Conservation (phyloP, 2,888 invertebrate genomes). For the Notodonta dromedarius region DNA sequence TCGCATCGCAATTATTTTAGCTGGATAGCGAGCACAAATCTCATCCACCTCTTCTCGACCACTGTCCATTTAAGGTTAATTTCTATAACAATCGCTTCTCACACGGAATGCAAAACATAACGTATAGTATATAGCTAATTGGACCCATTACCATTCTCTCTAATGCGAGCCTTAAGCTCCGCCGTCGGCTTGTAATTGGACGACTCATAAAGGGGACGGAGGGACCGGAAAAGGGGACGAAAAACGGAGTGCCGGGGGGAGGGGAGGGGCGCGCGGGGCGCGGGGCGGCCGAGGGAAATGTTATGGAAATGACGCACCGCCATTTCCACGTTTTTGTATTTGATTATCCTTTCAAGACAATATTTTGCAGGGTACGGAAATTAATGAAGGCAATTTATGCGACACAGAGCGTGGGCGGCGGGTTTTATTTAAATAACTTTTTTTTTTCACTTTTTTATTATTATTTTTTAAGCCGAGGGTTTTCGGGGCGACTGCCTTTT, state of each 20-base stretch:
- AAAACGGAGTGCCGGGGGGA: constrained; percentile 49
- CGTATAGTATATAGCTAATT: constrained; percentile 52
- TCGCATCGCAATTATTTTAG: too few relatives aligned
- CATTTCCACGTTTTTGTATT: constrained; percentile 84
- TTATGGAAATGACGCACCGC: constrained; percentile 84
- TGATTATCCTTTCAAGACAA: constrained; percentile 85
- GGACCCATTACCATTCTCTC: constrained; percentile 58
- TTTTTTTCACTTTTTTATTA: constrained; percentile 38
- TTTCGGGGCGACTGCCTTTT: constrained; percentile 74
- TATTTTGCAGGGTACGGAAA: constrained; percentile 83
- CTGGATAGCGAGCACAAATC: neutral
- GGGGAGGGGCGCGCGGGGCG: constrained; percentile 39
- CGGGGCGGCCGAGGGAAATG: constrained; percentile 56
- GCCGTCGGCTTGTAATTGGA: constrained; percentile 78
- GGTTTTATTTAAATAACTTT: constrained; percentile 82
- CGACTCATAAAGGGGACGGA: constrained; percentile 78
- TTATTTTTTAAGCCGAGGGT: constrained; percentile 65
- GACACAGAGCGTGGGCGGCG: constrained; percentile 72
- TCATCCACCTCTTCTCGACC: neutral
- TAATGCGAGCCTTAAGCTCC: constrained; percentile 79
- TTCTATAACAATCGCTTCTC: neutral
- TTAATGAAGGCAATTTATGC: constrained; percentile 84
- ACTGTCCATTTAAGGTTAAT: neutral
- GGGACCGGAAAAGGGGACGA: constrained; percentile 75
- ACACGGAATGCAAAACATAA: constrained; percentile 9